Conservation (phyloP, 1,140 invertebrate species). For the Galleria mellonella region DNA sequence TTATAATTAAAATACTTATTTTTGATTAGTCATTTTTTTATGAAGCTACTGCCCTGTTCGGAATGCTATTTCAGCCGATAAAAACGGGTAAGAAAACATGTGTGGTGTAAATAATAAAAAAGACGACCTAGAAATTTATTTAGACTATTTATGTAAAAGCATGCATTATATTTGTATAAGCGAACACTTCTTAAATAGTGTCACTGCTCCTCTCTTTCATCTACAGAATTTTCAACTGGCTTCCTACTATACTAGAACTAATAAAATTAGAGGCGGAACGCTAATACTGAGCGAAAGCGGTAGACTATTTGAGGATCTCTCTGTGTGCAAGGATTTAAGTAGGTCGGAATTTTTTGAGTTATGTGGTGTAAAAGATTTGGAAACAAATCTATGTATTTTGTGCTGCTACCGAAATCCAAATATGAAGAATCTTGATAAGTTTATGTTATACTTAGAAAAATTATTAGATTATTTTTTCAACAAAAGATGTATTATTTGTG, state of each 20-base stretch:
- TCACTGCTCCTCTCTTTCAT: not conserved
- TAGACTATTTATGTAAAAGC: too few species aligned
- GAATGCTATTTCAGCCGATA: too few species aligned
- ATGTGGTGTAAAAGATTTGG: constrained; percentile 8
- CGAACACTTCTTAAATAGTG: constrained; percentile 11
- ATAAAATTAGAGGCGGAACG: constrained; percentile 9
- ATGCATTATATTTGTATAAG: constrained; percentile 3
- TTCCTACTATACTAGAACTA: constrained; percentile 2
- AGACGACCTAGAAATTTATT: too few species aligned
- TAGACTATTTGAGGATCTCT: not conserved
- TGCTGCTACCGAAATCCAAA: constrained; percentile 5
- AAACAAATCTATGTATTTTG: constrained; percentile 3
- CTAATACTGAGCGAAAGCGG: not conserved
- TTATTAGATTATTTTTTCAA: constrained; percentile 4
- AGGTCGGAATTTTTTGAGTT: constrained; percentile 6
- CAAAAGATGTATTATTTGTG: constrained; percentile 4
- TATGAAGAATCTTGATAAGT: not conserved
- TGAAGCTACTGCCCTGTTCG: too few species aligned
- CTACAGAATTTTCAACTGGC: not conserved
- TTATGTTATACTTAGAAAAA: constrained; percentile 4
- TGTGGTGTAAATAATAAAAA: too few species aligned
- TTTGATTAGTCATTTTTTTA: too few species aligned
- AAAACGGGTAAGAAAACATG: too few species aligned
- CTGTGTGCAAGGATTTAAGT: constrained; percentile 5
- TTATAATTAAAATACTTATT: too few species aligned